Base-by-base conservation (phyloP, 2,113 vertebrate genomes). In the Phyllostomus hastatus region DNA sequence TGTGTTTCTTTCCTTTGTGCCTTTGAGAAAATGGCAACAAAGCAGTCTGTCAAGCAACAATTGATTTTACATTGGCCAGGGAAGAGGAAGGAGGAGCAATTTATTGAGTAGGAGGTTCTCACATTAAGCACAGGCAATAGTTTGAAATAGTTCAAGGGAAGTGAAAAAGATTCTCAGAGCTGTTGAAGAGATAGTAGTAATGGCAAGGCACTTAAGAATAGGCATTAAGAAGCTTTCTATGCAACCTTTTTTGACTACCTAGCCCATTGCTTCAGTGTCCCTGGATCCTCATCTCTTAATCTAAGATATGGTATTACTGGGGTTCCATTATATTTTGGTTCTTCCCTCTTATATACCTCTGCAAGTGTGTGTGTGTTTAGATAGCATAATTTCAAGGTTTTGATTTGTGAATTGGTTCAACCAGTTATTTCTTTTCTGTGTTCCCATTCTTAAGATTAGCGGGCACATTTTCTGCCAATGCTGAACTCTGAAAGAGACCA, bases 21-120 rank as follows among this genome's bases (percentile, higher is more conserved):
- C 96, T 97, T 28, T 31, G 86, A 97, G 94, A 76, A 94, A 96
- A 96, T 38, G 73, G 76, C 94, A 97, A 97, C 93, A 97, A 97
- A 98, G 91, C 72, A 95, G 69, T 91, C 96, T 96, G 75, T 89
- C 72, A 73, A 90, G 82, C n/a, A 97, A 92, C 61, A 81, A 97
- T 90, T 96, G 81, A 90, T 90, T 97, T 98, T 97, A 82, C 96
- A 96, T 97, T 97, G 97, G 48, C 54, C 82, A 84, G 22, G 48
- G 43, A 97, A 88, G 95, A 91, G 54, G 95, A 72, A 97, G 43
- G 89, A 84, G n/a, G 90, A 87, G 7, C 43, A 82, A 88, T 88
- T 89, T 94, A 90, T 87, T 1, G 67, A 97, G 43, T 0, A 31
- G 96, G 52, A 81, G 52, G 78, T 95, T 97, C 97, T 96, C 90